phyloP scores from a whole-genome alignment of 2,797 vertebrate species.

The Lophotriccus pileatus region DNA sequence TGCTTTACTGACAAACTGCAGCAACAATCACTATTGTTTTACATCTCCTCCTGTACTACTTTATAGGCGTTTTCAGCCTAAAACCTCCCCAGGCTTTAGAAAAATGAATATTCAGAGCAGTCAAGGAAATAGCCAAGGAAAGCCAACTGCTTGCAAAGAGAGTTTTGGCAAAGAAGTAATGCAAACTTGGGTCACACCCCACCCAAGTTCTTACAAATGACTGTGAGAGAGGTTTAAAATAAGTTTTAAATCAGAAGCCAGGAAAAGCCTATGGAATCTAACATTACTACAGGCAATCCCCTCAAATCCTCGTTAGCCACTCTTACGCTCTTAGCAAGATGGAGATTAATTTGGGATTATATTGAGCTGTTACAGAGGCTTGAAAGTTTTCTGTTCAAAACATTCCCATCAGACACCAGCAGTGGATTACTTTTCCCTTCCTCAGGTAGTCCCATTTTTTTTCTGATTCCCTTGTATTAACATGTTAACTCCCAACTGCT shows the following conservation, averaged over 20 bases:
- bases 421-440: neutral
- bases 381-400: neutral
- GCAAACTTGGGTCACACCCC: neutral
- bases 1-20: neutral
- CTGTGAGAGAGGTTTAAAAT: neutral
- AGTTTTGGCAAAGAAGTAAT: neutral
- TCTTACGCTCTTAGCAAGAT: neutral
- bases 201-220: neutral
- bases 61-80: neutral
- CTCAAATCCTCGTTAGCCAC: neutral
- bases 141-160: neutral
- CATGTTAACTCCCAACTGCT: neutral
- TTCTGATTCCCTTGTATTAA: neutral
- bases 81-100: neutral
- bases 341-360: neutral
- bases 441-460: neutral
- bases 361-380: neutral
- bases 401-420: neutral
- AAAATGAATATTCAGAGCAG: neutral
- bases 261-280: neutral
- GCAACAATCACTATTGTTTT: neutral
- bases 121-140: neutral
- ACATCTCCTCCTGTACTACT: neutral
- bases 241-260: neutral
- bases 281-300: neutral